Percentiles rank a stretch among this genome's conserved stretches.
Evolutionary conservation across 2,113 vertebrate genomes (phyloP).

Genomic region (Theropithecus gelada): DNA sequence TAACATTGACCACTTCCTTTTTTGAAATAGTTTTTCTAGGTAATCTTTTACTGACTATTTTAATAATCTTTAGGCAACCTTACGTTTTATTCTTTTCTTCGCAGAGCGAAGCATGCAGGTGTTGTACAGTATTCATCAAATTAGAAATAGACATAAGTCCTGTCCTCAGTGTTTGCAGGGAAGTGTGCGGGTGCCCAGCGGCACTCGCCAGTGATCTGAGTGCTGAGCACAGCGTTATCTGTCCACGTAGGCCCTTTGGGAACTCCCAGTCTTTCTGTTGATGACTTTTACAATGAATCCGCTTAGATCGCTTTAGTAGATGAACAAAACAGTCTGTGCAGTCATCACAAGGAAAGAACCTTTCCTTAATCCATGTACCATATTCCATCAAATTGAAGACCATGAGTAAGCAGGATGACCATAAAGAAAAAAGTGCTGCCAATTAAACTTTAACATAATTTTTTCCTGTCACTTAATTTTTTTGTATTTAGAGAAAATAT

Average conservation of each 20-base stretch:
- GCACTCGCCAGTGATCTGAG: neutral
- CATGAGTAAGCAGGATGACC: neutral
- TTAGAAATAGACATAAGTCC: neutral
- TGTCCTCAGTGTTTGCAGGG: neutral
- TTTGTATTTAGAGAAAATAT: neutral
- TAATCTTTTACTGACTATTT: neutral
- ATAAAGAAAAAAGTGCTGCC: neutral
- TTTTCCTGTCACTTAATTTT: neutral
- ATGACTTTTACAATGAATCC: neutral
- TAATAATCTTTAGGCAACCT: neutral
- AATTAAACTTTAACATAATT: neutral
- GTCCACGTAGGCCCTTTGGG: neutral
- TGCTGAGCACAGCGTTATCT: neutral
- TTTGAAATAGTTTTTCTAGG: conserved; percentile 3
- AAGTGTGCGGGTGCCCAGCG: neutral
- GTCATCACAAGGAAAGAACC: neutral
- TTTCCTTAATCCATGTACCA: neutral
- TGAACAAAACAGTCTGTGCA: neutral
- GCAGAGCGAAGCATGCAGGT: neutral
- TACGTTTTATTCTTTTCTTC: neutral
- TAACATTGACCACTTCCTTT: neutral
- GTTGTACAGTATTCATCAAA: neutral
- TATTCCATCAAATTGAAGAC: neutral
- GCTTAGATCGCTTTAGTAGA: neutral
- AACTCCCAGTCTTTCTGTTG: neutral